A percentile compares a stretch with the other conserved stretches of the same genome.
Evolutionary conservation across 37 sponge, comb jelly and placozoan species (phyloP).

Genomic region (Hormiphora californensis): DNA sequence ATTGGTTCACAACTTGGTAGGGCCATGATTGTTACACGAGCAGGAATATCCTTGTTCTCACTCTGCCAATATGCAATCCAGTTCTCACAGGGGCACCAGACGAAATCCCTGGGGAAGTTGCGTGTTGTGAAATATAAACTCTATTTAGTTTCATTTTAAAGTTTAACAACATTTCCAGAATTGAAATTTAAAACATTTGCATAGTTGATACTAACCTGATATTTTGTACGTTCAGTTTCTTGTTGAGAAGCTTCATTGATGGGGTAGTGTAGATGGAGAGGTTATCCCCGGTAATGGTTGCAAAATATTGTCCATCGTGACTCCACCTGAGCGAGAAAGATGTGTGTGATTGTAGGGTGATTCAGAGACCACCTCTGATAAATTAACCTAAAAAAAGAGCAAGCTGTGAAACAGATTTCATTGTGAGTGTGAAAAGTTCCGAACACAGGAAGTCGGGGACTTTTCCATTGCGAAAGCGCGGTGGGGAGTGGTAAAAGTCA

Average conservation of each 20-base stretch:
- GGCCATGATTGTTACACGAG: slow-evolving; percentile 81
- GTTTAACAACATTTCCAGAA: not conserved
- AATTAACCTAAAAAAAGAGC: no score
- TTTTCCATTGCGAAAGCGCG: no score
- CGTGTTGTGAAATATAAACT: not conserved
- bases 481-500: slow-evolving; percentile 4
- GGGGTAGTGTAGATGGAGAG: slow-evolving; percentile 75
- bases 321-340: slow-evolving; percentile 84
- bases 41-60: slow-evolving; percentile 75
- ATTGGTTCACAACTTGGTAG: slow-evolving; percentile 77
- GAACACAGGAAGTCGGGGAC: no score
- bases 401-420: no score
- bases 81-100: slow-evolving; percentile 85
- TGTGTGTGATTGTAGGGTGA: no score
- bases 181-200: not conserved
- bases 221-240: slow-evolving; percentile 23
- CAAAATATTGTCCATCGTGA: slow-evolving; percentile 78
- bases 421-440: no score
- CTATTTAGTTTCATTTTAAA: not conserved
- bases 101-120: slow-evolving; percentile 71
- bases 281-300: slow-evolving; percentile 64
- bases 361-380: no score
- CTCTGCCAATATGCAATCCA: slow-evolving; percentile 92
- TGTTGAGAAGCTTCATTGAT: slow-evolving; percentile 54
- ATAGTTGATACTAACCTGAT: not conserved